Conservation (phyloP, 2,113 vertebrate genomes). For the Phylloscopus trochiloides region DNA sequence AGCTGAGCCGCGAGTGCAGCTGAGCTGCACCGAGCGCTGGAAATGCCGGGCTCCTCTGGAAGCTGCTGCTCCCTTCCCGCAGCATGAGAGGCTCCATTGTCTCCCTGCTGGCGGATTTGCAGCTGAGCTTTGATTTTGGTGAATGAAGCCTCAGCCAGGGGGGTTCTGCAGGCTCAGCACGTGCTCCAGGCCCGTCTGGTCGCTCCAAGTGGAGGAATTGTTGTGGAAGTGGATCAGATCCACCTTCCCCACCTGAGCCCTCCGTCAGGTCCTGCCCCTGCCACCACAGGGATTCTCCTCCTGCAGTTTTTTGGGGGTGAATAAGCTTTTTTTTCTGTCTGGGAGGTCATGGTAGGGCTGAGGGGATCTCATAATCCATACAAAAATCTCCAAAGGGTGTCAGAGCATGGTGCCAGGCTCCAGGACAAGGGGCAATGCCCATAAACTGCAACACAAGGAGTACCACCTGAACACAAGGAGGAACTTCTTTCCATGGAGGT, state of each 20-base stretch:
- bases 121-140: slow-evolving; percentile 27
- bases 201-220: neutral
- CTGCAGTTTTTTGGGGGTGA: neutral
- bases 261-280: neutral
- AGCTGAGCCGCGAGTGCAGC: neutral
- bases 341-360: neutral
- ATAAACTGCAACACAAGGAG: neutral
- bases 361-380: neutral
- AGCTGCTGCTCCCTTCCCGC: neutral
- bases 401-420: neutral
- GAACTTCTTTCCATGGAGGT: neutral
- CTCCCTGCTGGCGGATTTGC: neutral
- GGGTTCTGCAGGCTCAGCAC: neutral
- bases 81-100: neutral
- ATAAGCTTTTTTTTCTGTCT: neutral
- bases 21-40: neutral
- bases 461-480: neutral
- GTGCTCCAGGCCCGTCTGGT: neutral
- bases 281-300: neutral
- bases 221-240: neutral
- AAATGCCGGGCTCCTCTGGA: neutral
- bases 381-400: neutral
- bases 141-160: neutral
- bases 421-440: neutral
- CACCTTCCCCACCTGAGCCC: neutral